Base-by-base conservation (phyloP, 2,888 invertebrate species). In the Tetanocera ferruginea region DNA sequence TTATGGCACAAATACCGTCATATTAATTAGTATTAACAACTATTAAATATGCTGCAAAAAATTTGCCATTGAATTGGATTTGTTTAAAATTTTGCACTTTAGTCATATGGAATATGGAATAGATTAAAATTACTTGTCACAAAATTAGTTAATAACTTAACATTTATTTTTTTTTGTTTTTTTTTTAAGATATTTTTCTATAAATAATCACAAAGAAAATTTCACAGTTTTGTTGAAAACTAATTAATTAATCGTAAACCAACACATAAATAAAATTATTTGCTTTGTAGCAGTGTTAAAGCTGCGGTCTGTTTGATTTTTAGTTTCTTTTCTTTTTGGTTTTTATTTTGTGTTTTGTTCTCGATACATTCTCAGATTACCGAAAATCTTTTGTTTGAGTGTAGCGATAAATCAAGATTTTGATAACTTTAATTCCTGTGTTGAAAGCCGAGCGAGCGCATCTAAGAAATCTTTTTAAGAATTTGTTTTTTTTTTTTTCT, bases 321-420 rank as follows among this genome's bases (percentile, higher is more conserved):
- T 28, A 60, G 5, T 60, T 60, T 28, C 8, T 28, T 55, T 55
- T 55, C 19, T 19, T 55, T 55, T 55, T 25, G 1, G 1, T 60
- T 28, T 5, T 4, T 37, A 37, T 37, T 37, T 3, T 43, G 43
- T 43, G 11, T 43, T 43, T 43, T 60, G 25, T 60, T 60, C 28
- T 23, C 28, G 25, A 28, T 60, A 25, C 5, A 28, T 28, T 23
- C 60, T 60, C 25, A 60, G 28, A 8, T 60, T 28, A 60, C 3
- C 5, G 17, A 28, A 60, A 60, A 28, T 69, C 69, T 69, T 69
- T 69, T 69, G 69, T 69, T 51, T 51, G 49, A 69, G 51, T 69
- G 25, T 69, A 69, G 25, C 49, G 49, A 69, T 69, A 69, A 69
- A 69, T 69, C 69, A 69, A 69, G 69, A 23, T 69, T 49, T 51